phyloP scores from a whole-genome alignment of 2,888 invertebrate genomes.

The Melanophora roralis region DNA sequence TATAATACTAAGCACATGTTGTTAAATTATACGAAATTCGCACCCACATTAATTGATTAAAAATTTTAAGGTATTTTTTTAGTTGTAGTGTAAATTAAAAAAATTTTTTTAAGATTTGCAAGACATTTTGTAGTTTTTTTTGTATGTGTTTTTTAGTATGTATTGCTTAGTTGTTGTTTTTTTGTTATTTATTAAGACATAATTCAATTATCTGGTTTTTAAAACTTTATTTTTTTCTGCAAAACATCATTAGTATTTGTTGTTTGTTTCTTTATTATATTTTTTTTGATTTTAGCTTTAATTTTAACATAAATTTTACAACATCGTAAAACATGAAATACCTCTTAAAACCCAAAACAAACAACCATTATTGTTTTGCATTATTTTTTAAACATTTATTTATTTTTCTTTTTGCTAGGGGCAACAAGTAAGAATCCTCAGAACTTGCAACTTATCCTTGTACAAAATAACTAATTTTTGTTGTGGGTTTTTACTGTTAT shows the following conservation, averaged over 20 bases:
- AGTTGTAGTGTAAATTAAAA: too few species aligned
- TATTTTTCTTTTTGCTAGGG: slow-evolving; percentile 40
- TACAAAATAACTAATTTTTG: neutral
- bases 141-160: slow-evolving; percentile 18
- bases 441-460: neutral
- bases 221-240: slow-evolving; percentile 16
- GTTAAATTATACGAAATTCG: neutral
- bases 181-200: neutral
- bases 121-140: slow-evolving; percentile 29
- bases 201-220: slow-evolving; percentile 18
- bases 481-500: slow-evolving; percentile 16
- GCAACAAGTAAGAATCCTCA: slow-evolving; percentile 14
- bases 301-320: slow-evolving; percentile 39
- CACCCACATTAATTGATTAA: too few species aligned
- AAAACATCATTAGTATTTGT: slow-evolving; percentile 23
- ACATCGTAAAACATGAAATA: slow-evolving; percentile 34
- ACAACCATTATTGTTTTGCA: neutral
- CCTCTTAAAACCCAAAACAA: slow-evolving; percentile 33
- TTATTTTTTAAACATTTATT: slow-evolving; percentile 31
- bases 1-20: slow-evolving; percentile 35
- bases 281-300: slow-evolving; percentile 49
- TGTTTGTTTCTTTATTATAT: slow-evolving; percentile 12
- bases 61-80: too few species aligned
- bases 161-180: slow-evolving; percentile 34
- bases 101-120: too few species aligned